Conservation (phyloP, 2,888 invertebrate species). For the Clistopyga incitator region DNA sequence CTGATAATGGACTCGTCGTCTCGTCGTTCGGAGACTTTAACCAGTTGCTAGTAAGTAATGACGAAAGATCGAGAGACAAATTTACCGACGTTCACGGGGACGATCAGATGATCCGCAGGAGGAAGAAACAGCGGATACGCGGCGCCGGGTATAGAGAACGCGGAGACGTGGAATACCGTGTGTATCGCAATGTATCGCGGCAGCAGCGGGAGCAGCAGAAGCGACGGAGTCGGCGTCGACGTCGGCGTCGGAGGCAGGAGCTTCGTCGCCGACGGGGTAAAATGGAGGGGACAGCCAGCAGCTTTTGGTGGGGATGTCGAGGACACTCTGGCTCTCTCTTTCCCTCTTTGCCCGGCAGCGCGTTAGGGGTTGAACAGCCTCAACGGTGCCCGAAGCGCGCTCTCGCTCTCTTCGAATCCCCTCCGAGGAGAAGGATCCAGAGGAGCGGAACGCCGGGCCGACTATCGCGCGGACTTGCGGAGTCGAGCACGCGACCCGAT, state of each 20-base stretch:
- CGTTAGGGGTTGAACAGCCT: constrained; percentile 54
- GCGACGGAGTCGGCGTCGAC: constrained; percentile 75
- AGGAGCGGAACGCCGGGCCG: constrained; percentile 64
- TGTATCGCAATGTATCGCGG: constrained; percentile 83
- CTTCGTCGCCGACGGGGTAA: constrained; percentile 69
- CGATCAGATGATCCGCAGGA: constrained; percentile 29
- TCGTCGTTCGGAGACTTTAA: not conserved
- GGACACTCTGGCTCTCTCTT: constrained; percentile 65
- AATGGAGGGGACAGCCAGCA: constrained; percentile 67
- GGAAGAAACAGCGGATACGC: constrained; percentile 52
- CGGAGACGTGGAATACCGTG: constrained; percentile 70
- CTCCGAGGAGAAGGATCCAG: constrained; percentile 35
- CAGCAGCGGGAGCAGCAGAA: constrained; percentile 67
- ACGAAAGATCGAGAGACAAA: not conserved
- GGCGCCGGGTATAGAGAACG: constrained; percentile 67
- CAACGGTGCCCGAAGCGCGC: constrained; percentile 35
- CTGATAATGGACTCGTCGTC: constrained; percentile 21
- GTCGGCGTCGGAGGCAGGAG: constrained; percentile 68
- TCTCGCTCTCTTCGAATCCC: constrained; percentile 51
- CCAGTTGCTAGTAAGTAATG: not conserved
- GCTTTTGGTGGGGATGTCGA: constrained; percentile 75
- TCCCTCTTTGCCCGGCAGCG: constrained; percentile 25
- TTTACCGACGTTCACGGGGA: constrained; percentile 15
- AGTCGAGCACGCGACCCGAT: not conserved
- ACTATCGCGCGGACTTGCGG: constrained; percentile 12